These are phyloP conservation scores for Podocnemis expansa DNA, from an alignment of 2,113 vertebrate species.

Conservation along the genomic window DNA sequence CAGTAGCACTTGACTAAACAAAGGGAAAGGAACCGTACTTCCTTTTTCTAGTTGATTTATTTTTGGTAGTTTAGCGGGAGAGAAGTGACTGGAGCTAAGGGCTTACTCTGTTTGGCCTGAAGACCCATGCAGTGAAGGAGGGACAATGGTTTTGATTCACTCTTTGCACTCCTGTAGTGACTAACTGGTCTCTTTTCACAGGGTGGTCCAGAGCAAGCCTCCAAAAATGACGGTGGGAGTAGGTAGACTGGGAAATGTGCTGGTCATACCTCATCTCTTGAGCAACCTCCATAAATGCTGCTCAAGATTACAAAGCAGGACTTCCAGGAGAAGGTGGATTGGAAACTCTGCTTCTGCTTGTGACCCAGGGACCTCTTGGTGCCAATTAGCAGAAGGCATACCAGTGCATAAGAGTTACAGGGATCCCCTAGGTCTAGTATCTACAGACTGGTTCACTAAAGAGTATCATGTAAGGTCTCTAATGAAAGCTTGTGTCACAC, in stretches of 20 bases:
- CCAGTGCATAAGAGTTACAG: neutral
- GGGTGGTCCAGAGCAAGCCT: neutral
- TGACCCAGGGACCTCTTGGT: neutral
- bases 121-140: neutral
- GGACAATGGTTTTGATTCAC: neutral
- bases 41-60: neutral
- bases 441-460: neutral
- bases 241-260: neutral
- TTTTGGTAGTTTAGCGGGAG: neutral
- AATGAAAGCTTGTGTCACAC: neutral
- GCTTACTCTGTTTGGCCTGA: neutral
- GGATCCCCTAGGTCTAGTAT: neutral
- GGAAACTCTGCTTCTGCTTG: neutral
- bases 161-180: neutral
- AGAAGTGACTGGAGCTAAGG: neutral
- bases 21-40: neutral
- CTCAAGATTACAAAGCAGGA: neutral
- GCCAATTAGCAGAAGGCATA: neutral
- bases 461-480: neutral
- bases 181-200: fast-evolving
- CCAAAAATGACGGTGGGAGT: neutral
- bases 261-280: no score
- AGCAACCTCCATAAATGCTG: neutral
- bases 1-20: neutral
- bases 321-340: neutral